phyloP scores from a whole-genome alignment of 2,113 vertebrate species.

The Bostrychus sinensis region DNA sequence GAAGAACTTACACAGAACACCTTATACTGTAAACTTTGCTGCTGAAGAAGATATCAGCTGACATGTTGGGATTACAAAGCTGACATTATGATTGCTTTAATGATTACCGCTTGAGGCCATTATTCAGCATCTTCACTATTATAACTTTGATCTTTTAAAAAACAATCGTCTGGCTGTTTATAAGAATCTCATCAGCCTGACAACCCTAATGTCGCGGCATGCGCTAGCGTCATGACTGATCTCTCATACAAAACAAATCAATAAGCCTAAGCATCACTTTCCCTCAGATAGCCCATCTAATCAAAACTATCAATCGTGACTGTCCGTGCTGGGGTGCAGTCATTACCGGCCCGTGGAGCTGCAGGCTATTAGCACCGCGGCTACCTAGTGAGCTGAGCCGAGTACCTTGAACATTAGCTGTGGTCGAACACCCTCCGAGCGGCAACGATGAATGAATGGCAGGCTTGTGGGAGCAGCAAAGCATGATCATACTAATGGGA shows the following conservation, averaged over 20 bases:
- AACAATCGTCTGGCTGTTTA: slow-evolving; percentile 29
- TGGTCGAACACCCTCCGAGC: slow-evolving; percentile 59
- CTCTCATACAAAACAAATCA: slow-evolving; percentile 67
- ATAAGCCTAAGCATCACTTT: slow-evolving; percentile 63
- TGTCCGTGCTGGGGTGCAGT: slow-evolving; percentile 50
- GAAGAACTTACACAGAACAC: no score
- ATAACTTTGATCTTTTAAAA: slow-evolving; percentile 40
- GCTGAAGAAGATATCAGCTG: background rate
- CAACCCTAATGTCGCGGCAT: slow-evolving; percentile 38
- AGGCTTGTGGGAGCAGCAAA: slow-evolving; percentile 54
- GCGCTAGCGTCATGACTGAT: slow-evolving; percentile 58
- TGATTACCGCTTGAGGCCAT: background rate
- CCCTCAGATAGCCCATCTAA: slow-evolving; percentile 63
- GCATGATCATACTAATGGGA: slow-evolving; percentile 78
- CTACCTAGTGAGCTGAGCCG: slow-evolving; percentile 63
- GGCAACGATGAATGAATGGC: slow-evolving; percentile 64
- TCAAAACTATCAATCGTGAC: slow-evolving; percentile 75
- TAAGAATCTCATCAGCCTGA: slow-evolving; percentile 35
- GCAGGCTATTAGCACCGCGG: slow-evolving; percentile 55
- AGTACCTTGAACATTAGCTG: slow-evolving; percentile 58
- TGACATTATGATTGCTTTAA: slow-evolving; percentile 15
- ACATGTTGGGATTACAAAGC: slow-evolving; percentile 13
- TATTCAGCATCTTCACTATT: slow-evolving; percentile 15
- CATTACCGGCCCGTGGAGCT: slow-evolving; percentile 62
- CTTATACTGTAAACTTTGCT: background rate